phyloP scores from a whole-genome alignment of 2,888 invertebrate species.

The Cryptocheilus praepositus region DNA sequence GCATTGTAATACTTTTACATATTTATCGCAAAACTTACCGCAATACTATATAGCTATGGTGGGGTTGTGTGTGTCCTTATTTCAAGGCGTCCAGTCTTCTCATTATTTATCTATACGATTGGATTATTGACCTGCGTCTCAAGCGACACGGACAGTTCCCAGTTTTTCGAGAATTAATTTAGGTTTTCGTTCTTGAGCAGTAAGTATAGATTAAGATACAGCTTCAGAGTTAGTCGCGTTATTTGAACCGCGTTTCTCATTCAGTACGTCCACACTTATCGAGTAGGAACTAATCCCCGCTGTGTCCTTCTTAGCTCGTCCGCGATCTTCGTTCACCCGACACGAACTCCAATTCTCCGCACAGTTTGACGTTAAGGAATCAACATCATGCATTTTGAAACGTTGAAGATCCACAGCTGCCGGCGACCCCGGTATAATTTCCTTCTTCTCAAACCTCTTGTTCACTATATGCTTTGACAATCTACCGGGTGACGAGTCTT shows the following conservation, averaged over 20 bases:
- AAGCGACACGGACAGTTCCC: neutral
- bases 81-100: constrained; percentile 3
- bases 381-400: constrained; percentile 21
- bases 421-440: constrained; percentile 46
- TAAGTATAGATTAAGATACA: neutral
- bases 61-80: neutral
- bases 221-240: neutral
- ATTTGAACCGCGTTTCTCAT: constrained; percentile 17
- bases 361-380: neutral
- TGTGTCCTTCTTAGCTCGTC: constrained; percentile 24
- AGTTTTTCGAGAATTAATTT: neutral
- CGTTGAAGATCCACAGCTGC: constrained; percentile 48
- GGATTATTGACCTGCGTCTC: neutral
- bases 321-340: constrained; percentile 14
- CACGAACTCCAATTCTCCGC: constrained; percentile 8
- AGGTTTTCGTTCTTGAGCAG: neutral
- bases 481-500: constrained; percentile 23
- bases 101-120: neutral
- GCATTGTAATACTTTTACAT: too few relatives aligned
- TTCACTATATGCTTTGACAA: constrained; percentile 33
- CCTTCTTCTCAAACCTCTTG: constrained; percentile 56
- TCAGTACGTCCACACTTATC: constrained; percentile 35
- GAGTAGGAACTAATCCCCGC: constrained; percentile 29
- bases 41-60: too few relatives aligned
- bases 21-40: too few relatives aligned